Evolutionary conservation across 1,140 invertebrate genomes (phyloP).

Genomic region (Mizuhopecten yessoensis): DNA sequence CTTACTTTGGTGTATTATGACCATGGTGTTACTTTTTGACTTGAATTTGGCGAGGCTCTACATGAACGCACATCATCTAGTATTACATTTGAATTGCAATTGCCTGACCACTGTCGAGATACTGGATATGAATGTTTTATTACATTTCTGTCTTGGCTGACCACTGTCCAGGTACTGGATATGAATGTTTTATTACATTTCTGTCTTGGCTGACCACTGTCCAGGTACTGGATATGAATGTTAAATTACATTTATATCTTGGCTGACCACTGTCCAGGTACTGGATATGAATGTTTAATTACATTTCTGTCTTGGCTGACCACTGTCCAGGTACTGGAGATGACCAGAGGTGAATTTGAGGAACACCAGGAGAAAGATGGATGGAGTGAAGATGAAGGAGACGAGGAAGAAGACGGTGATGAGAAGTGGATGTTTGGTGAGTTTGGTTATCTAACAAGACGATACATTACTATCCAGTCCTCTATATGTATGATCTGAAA

Average conservation of each 20-base stretch:
- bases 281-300: not conserved
- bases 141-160: not conserved
- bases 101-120: not conserved
- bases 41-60: too few species aligned
- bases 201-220: not conserved
- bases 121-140: not conserved
- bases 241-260: not conserved
- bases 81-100: too few species aligned
- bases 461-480: too few species aligned
- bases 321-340: constrained; percentile 69
- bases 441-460: too few species aligned
- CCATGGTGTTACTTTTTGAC: too few species aligned
- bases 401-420: constrained; percentile 62
- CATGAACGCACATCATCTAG: too few species aligned
- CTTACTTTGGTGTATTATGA: too few species aligned
- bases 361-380: constrained; percentile 73
- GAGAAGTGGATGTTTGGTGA: too few species aligned
- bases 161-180: not conserved
- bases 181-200: not conserved
- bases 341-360: constrained; percentile 67
- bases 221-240: not conserved
- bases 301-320: not conserved
- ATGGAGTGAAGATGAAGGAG: constrained; percentile 75
- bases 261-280: not conserved
- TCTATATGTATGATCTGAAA: too few species aligned